phyloP scores from a whole-genome alignment of 2,888 invertebrate genomes.

The Macrosiphum euphorbiae region DNA sequence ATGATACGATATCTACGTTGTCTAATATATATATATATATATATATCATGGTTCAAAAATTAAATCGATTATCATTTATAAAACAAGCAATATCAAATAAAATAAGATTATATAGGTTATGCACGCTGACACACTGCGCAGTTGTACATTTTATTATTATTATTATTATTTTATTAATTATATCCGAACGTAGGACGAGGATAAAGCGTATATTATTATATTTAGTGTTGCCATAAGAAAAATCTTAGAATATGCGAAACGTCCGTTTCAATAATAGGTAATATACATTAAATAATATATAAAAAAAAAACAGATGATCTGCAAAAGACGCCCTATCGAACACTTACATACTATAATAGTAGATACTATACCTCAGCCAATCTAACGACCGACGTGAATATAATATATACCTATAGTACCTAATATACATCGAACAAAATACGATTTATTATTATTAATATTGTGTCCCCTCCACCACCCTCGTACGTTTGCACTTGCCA shows the following conservation, averaged over 20 bases:
- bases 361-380: neutral
- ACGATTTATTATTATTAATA: neutral
- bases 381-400: neutral
- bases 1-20: neutral
- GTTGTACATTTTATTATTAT: conserved; percentile 5
- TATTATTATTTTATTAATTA: neutral
- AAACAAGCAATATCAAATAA: conserved; percentile 20
- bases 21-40: neutral
- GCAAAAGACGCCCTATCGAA: neutral
- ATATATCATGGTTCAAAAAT: conserved; percentile 18
- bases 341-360: neutral
- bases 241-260: neutral
- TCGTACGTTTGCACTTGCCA: neutral
- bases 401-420: neutral
- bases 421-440: neutral
- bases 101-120: neutral
- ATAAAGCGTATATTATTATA: neutral
- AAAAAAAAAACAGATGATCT: neutral
- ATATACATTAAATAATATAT: neutral
- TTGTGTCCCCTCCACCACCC: neutral
- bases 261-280: conserved; percentile 11
- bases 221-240: conserved; percentile 50
- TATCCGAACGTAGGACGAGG: neutral
- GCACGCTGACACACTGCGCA: neutral
- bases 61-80: neutral